Evolutionary conservation across 2,113 vertebrate species (phyloP).

Genomic region (Synchiropus splendidus): DNA sequence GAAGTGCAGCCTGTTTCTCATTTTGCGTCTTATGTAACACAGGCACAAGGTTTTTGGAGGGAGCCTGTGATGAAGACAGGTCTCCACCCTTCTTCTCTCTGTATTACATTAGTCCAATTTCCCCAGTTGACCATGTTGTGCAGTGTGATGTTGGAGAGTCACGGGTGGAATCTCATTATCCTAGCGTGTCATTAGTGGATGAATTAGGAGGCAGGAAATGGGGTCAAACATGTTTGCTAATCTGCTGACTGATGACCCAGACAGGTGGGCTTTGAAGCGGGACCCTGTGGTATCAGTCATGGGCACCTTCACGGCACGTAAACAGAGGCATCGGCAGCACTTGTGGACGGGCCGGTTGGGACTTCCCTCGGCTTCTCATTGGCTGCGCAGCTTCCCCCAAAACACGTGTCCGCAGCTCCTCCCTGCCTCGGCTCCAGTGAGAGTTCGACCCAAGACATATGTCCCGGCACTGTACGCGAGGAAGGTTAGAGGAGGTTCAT

Average conservation of each 20-base stretch:
- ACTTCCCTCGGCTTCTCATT: slow-evolving; percentile 9
- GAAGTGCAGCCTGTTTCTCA: slow-evolving; percentile 27
- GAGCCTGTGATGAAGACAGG: slow-evolving; percentile 14
- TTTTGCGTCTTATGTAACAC: slow-evolving; percentile 34
- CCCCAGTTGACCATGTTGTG: slow-evolving; percentile 6
- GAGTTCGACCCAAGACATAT: too few species aligned
- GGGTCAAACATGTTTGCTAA: too few species aligned
- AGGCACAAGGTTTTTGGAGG: slow-evolving; percentile 21
- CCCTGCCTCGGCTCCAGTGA: background rate
- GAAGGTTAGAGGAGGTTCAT: too few species aligned
- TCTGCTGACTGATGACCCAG: too few species aligned
- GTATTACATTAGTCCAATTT: slow-evolving; percentile 18
- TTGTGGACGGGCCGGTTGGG: background rate
- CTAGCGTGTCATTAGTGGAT: background rate
- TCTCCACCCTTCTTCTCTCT: slow-evolving; percentile 14
- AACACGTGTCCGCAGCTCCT: slow-evolving; percentile 37
- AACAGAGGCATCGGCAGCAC: slow-evolving; percentile 1
- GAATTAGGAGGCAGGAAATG: too few species aligned
- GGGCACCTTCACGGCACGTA: too few species aligned
- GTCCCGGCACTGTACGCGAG: too few species aligned
- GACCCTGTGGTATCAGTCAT: too few species aligned
- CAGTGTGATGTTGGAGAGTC: slow-evolving; percentile 1
- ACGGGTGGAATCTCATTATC: background rate
- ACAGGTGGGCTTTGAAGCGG: too few species aligned
- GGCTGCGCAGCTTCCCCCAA: slow-evolving; percentile 21